These are phyloP conservation scores for Acheta domesticus DNA, from an alignment of 2,888 invertebrate species.

Conservation along the genomic window DNA sequence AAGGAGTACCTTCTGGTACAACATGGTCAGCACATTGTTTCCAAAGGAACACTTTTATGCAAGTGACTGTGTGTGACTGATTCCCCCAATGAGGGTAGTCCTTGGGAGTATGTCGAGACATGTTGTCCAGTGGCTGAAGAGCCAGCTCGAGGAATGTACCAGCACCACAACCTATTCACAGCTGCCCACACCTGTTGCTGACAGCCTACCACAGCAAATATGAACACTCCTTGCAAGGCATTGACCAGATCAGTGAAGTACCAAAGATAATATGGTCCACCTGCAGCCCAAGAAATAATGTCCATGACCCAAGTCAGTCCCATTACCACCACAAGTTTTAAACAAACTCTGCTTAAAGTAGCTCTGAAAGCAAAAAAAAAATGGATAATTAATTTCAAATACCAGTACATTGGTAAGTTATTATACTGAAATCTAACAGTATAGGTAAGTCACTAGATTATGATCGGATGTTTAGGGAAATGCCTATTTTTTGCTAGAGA, in stretches of 20 bases:
- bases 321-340: slow-evolving; percentile 81
- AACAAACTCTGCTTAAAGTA: slow-evolving; percentile 76
- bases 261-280: slow-evolving; percentile 78
- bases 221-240: slow-evolving; percentile 82
- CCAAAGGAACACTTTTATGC: slow-evolving; percentile 48
- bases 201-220: slow-evolving; percentile 84
- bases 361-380: slow-evolving; percentile 55
- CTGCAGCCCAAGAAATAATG: slow-evolving; percentile 77
- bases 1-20: background rate
- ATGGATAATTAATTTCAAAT: background rate
- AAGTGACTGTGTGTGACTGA: slow-evolving; percentile 55
- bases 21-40: slow-evolving; percentile 52
- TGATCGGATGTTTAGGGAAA: no score
- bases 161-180: slow-evolving; percentile 63
- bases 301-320: slow-evolving; percentile 75
- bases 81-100: slow-evolving; percentile 76
- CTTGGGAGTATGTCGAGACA: slow-evolving; percentile 64
- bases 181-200: slow-evolving; percentile 77
- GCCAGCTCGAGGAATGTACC: slow-evolving; percentile 52
- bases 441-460: no score
- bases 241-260: slow-evolving; percentile 81
- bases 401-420: background rate
- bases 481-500: no score
- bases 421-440: no score
- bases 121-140: slow-evolving; percentile 53